Percentiles rank a stretch among this genome's conserved stretches.
Conservation (phyloP, 2,888 invertebrate species). For the Drosophila parthenogenetica region DNA sequence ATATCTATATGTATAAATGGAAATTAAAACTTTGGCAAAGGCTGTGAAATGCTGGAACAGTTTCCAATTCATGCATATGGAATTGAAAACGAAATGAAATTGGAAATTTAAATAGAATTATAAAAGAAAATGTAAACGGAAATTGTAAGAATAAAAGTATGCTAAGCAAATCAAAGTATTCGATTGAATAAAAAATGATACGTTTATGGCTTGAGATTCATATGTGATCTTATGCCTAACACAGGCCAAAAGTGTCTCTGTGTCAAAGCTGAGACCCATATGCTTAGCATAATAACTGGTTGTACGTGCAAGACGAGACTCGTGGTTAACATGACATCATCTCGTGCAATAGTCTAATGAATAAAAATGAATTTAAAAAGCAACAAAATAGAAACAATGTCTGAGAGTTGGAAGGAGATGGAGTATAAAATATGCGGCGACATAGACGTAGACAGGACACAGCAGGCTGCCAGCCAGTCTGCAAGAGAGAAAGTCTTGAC, state of each 20-base stretch:
- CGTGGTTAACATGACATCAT: constrained; percentile 71
- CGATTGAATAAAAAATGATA: constrained; percentile 45
- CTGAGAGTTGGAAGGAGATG: constrained; percentile 15
- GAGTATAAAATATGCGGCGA: constrained; percentile 63
- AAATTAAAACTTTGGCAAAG: constrained; percentile 70
- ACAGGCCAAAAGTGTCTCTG: constrained; percentile 1
- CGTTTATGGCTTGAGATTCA: constrained; percentile 29
- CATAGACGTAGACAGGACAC: constrained; percentile 32
- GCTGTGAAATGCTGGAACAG: constrained; percentile 36
- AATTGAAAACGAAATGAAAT: constrained; percentile 30
- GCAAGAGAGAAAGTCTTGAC: constrained; percentile 42
- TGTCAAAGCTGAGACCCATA: constrained; percentile 28
- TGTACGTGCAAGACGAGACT: constrained; percentile 51
- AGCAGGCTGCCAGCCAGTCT: constrained; percentile 76
- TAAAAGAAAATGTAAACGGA: constrained; percentile 22
- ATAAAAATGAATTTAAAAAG: constrained; percentile 73
- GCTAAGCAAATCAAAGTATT: constrained; percentile 30
- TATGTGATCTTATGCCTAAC: constrained; percentile 9
- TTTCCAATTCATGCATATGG: constrained; percentile 27
- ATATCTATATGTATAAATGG: constrained; percentile 46
- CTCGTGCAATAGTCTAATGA: constrained; percentile 66
- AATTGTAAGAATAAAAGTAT: constrained; percentile 14
- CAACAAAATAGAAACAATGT: constrained; percentile 36
- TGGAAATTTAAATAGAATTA: constrained; percentile 6
- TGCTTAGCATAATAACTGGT: constrained; percentile 54